Conservation (phyloP, 2,797 vertebrate genomes). For the Alosa sapidissima region DNA sequence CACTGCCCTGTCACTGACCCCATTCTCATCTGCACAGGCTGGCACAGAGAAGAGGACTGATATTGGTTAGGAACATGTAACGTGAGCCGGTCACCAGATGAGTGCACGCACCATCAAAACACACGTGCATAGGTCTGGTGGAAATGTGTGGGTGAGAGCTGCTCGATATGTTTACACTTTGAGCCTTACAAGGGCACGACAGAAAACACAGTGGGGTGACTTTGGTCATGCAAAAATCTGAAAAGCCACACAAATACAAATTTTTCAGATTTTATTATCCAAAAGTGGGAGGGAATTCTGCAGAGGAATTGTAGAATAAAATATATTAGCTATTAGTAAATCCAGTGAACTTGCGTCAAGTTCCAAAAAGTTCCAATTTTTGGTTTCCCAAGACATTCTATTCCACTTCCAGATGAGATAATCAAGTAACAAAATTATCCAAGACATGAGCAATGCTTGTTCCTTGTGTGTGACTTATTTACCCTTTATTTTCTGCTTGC, state of each 20-base stretch:
- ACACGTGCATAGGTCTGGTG: background rate
- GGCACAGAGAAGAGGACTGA: background rate
- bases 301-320: background rate
- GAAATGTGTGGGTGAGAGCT: background rate
- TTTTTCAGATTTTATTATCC: background rate
- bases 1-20: background rate
- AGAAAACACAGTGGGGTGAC: background rate
- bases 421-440: background rate
- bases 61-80: constrained; percentile 21
- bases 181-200: background rate
- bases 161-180: background rate
- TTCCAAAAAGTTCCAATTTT: background rate
- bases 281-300: background rate
- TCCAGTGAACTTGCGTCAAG: background rate
- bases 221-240: background rate
- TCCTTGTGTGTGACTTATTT: background rate
- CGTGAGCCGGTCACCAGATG: background rate
- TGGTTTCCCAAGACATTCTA: background rate
- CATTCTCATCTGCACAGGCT: background rate
- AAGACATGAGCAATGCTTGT: background rate
- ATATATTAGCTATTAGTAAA: no score
- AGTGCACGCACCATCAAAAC: background rate
- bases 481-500: background rate
- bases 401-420: background rate
- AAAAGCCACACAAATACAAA: background rate